phyloP scores from a whole-genome alignment of 2,888 invertebrate genomes.

The Emesis furor region DNA sequence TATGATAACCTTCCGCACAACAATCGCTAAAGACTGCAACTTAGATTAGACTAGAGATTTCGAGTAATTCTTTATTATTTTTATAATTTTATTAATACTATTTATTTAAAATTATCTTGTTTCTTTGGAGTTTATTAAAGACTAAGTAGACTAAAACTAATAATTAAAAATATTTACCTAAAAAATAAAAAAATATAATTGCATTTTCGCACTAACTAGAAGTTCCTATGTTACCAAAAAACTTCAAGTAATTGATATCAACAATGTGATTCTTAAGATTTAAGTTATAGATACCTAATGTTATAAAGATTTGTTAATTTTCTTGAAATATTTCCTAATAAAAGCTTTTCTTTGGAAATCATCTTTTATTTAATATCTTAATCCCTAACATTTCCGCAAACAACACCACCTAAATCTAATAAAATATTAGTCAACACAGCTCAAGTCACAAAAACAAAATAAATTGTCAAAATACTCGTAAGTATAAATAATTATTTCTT shows the following conservation, averaged over 20 bases:
- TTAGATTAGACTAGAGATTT: slow-evolving; percentile 1
- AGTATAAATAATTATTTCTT: slow-evolving; percentile 28
- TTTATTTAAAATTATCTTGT: not conserved
- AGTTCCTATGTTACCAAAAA: not conserved
- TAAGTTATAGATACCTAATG: not conserved
- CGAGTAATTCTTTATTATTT: not conserved
- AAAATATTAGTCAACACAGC: slow-evolving; percentile 27
- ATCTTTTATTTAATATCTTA: not conserved
- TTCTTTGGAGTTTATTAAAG: not conserved
- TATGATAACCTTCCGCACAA: slow-evolving; percentile 56
- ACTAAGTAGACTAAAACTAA: too few relatives aligned
- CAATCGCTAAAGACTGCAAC: not conserved
- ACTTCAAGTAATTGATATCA: not conserved
- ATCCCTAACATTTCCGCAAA: too few relatives aligned
- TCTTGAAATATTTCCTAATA: not conserved
- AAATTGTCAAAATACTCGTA: slow-evolving; percentile 21
- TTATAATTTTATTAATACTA: not conserved
- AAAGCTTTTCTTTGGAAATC: not conserved
- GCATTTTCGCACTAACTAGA: not conserved
- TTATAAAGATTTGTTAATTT: too few relatives aligned
- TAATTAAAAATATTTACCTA: too few relatives aligned
- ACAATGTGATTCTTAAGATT: not conserved
- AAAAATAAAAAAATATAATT: too few relatives aligned
- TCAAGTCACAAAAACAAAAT: slow-evolving; percentile 27
- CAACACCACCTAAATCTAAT: slow-evolving; percentile 21